These are phyloP conservation scores for Oasisia sp. DNA, from an alignment of 2,888 invertebrate genomes.

Conservation along the genomic window DNA sequence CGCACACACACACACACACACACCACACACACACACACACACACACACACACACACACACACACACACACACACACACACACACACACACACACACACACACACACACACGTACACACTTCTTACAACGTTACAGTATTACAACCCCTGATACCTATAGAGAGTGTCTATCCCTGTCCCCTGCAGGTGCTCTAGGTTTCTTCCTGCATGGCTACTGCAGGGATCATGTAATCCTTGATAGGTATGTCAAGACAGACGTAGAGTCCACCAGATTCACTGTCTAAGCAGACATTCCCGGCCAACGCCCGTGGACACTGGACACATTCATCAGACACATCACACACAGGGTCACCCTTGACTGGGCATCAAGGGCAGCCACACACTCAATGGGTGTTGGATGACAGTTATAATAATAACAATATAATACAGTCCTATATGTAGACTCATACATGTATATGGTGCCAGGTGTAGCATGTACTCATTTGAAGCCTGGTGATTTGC, in stretches of 20 bases:
- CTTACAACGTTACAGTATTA: background rate
- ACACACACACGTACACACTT: background rate
- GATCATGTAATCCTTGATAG: background rate
- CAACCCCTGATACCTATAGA: background rate
- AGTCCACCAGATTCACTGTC: background rate
- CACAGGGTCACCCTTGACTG: background rate
- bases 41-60: too few relatives aligned
- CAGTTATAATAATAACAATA: background rate
- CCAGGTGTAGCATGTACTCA: background rate
- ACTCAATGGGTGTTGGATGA: background rate
- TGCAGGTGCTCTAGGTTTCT: background rate
- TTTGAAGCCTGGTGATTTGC: too few relatives aligned
- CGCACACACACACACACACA: too few relatives aligned
- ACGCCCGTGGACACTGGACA: background rate
- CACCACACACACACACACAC: too few relatives aligned
- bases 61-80: background rate
- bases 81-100: background rate
- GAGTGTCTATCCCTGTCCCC: background rate
- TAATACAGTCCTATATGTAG: background rate
- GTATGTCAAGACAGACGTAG: background rate
- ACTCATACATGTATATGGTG: background rate
- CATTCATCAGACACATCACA: background rate
- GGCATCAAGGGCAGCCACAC: background rate
- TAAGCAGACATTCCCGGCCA: background rate
- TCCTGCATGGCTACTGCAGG: background rate